Evolutionary conservation across 2,797 vertebrate species (phyloP).

Genomic region (Acridotheres tristis): DNA sequence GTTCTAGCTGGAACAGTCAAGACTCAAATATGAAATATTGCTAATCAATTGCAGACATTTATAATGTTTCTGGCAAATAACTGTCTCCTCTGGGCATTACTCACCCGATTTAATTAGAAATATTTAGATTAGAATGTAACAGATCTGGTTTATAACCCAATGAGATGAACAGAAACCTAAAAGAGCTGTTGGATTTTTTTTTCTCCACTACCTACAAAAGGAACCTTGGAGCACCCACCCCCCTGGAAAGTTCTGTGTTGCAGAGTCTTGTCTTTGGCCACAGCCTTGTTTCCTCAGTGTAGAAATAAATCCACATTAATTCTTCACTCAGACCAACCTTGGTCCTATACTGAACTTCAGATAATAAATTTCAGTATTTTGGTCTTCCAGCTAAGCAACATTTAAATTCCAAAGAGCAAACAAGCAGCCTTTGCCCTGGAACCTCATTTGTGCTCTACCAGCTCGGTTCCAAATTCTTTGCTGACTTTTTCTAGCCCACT

Average conservation of each 20-base stretch:
- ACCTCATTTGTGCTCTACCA: background rate
- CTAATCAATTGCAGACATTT: background rate
- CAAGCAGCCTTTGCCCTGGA: background rate
- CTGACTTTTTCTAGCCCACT: background rate
- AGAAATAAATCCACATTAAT: background rate
- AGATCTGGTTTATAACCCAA: background rate
- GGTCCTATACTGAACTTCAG: background rate
- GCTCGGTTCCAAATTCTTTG: background rate
- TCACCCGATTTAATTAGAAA: background rate
- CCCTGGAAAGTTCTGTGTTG: background rate
- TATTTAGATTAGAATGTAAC: background rate
- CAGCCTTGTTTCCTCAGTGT: background rate
- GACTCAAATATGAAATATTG: background rate
- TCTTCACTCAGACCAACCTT: background rate
- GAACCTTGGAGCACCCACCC: background rate
- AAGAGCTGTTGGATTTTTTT: background rate
- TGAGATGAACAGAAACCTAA: background rate
- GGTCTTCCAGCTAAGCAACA: background rate
- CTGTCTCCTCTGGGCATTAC: fast-evolving
- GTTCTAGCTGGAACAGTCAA: background rate
- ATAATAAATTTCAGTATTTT: background rate
- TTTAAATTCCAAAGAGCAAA: background rate
- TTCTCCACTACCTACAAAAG: background rate
- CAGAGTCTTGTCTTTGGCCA: background rate
- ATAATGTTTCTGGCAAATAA: background rate